phyloP scores from a whole-genome alignment of 2,888 invertebrate genomes.

The Eustalomyia histrio region DNA sequence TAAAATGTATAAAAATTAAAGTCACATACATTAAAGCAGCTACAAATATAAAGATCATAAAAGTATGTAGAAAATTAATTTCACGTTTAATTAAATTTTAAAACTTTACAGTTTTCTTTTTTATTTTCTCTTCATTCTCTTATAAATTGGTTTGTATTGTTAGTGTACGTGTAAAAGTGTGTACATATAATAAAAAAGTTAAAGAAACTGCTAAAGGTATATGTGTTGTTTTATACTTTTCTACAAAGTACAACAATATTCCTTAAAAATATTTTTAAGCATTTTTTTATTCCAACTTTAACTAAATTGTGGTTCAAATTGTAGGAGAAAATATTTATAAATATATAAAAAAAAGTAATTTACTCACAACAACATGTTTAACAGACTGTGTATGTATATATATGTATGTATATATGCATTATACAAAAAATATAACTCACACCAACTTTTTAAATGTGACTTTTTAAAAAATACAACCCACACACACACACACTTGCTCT shows the following conservation, averaged over 20 bases:
- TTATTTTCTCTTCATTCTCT: not conserved
- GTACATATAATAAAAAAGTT: not conserved
- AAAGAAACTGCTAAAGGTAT: not conserved
- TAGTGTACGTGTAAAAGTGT: not conserved
- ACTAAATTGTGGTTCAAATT: conserved; percentile 17
- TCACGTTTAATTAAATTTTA: conserved; percentile 65
- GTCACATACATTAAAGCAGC: not conserved
- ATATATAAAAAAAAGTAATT: not conserved
- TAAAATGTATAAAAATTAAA: too few relatives aligned
- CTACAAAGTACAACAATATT: not conserved
- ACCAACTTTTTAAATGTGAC: conserved; percentile 18
- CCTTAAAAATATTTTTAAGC: conserved; percentile 40
- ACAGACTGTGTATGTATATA: too few relatives aligned
- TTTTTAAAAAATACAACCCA: conserved; percentile 5
- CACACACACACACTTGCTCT: not conserved
- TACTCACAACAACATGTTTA: not conserved
- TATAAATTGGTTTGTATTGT: not conserved
- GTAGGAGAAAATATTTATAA: too few relatives aligned
- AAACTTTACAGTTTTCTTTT: conserved; percentile 55
- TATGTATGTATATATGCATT: not conserved
- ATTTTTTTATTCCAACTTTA: conserved; percentile 17
- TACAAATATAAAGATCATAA: conserved; percentile 31
- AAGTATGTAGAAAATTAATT: conserved; percentile 51
- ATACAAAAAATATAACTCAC: conserved; percentile 22
- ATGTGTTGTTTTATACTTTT: conserved; percentile 8